These are phyloP conservation scores for Poeciliopsis paucimaculata DNA, from an alignment of 2,797 vertebrate species.

Conservation along the genomic window DNA sequence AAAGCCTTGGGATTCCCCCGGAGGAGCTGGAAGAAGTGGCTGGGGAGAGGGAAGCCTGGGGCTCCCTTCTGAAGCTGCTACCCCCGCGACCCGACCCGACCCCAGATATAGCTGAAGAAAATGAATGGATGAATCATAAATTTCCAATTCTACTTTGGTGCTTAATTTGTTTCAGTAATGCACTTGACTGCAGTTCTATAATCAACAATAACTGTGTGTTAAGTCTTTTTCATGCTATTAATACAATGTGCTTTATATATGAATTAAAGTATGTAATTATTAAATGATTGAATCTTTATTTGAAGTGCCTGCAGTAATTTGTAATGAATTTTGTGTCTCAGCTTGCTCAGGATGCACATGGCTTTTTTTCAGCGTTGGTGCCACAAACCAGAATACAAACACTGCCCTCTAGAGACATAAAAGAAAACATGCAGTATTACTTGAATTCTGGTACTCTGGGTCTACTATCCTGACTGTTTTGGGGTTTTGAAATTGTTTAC, in stretches of 20 bases:
- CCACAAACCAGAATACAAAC: constrained; percentile 30
- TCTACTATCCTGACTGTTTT: background rate
- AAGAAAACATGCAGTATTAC: background rate
- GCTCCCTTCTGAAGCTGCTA: too few relatives aligned
- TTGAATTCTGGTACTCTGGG: background rate
- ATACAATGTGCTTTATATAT: background rate
- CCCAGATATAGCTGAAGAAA: too few relatives aligned
- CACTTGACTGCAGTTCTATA: background rate
- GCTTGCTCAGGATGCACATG: background rate
- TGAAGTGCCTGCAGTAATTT: background rate
- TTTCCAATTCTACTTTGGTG: background rate
- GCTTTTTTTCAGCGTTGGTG: fast-evolving
- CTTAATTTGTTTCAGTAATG: background rate
- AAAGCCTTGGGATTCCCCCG: too few relatives aligned
- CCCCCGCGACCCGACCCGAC: too few relatives aligned
- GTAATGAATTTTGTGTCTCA: background rate
- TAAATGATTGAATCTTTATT: background rate
- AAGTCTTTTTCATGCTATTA: background rate
- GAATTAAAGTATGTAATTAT: background rate
- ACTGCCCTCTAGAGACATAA: constrained; percentile 59
- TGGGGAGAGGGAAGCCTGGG: too few relatives aligned
- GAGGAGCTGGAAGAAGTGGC: too few relatives aligned
- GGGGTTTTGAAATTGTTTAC: constrained; percentile 10
- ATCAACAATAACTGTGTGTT: background rate
- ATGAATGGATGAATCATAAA: background rate